Evolutionary conservation across 2,113 vertebrate genomes (phyloP).

Genomic region (Cavia aperea): DNA sequence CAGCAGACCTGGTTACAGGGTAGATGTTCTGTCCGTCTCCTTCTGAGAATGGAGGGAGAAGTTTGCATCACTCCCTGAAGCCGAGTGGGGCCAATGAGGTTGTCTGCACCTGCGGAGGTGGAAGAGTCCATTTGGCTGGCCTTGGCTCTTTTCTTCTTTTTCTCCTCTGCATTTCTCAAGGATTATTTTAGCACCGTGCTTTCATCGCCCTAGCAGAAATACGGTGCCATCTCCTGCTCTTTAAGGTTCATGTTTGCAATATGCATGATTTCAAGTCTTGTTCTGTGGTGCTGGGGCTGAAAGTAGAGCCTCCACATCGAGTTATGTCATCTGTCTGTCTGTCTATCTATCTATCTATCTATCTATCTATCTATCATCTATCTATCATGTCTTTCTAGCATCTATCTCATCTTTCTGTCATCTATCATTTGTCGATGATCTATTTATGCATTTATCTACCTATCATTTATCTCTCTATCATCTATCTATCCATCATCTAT

Average conservation of each 20-base stretch:
- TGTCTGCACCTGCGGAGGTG: not conserved
- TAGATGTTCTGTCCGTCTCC: too few species aligned
- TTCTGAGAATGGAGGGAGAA: not conserved
- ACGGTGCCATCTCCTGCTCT: not conserved
- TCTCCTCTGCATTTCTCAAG: not conserved
- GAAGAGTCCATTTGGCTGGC: not conserved
- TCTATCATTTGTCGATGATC: too few species aligned
- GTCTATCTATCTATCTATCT: too few species aligned
- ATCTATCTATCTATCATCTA: not conserved
- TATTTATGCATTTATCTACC: not conserved
- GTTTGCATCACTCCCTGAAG: accelerated
- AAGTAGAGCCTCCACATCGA: too few species aligned
- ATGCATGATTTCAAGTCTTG: not conserved
- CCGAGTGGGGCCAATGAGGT: not conserved
- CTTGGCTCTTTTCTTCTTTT: not conserved
- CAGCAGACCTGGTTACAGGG: accelerated
- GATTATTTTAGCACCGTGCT: not conserved
- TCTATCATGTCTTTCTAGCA: not conserved
- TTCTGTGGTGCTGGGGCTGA: not conserved
- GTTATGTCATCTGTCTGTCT: not conserved
- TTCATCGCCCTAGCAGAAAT: not conserved
- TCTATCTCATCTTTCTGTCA: too few species aligned
- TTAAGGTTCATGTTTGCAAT: not conserved
- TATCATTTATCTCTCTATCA: not conserved
- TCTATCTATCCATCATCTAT: not conserved